These are phyloP conservation scores for Carduelis carduelis DNA, from an alignment of 2,797 vertebrate genomes.

Conservation along the genomic window DNA sequence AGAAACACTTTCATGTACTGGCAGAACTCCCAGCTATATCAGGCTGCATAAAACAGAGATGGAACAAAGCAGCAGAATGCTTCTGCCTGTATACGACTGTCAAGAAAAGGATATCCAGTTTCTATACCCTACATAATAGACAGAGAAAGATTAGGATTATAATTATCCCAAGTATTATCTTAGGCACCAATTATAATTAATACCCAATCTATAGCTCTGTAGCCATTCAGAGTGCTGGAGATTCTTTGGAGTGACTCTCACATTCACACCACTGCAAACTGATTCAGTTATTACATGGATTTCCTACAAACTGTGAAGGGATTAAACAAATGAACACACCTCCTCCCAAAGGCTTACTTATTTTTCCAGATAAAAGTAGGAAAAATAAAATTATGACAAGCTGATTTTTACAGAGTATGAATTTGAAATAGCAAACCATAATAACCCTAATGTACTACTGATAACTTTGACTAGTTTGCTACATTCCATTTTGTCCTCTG, in stretches of 20 bases:
- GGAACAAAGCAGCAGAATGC: conserved; percentile 6
- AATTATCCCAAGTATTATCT: neutral
- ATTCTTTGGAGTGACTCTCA: neutral
- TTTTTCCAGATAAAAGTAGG: neutral
- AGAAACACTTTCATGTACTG: conserved; percentile 37
- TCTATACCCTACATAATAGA: neutral
- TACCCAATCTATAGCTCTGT: neutral
- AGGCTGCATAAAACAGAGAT: neutral
- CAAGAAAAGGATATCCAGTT: neutral
- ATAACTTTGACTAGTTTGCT: neutral
- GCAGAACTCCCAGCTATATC: conserved; percentile 31
- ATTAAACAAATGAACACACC: neutral
- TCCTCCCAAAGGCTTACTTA: neutral
- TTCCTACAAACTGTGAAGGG: neutral
- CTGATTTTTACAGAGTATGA: neutral
- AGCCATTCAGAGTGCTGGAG: neutral
- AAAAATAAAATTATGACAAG: neutral
- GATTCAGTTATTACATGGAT: neutral
- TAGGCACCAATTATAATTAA: neutral
- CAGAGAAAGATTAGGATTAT: neutral
- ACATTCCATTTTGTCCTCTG: neutral
- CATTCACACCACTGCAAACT: neutral
- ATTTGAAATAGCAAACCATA: neutral
- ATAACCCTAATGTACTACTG: neutral
- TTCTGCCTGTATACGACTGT: neutral